Conservation (phyloP, 2,797 vertebrate species). For the Oryzias sinensis region DNA sequence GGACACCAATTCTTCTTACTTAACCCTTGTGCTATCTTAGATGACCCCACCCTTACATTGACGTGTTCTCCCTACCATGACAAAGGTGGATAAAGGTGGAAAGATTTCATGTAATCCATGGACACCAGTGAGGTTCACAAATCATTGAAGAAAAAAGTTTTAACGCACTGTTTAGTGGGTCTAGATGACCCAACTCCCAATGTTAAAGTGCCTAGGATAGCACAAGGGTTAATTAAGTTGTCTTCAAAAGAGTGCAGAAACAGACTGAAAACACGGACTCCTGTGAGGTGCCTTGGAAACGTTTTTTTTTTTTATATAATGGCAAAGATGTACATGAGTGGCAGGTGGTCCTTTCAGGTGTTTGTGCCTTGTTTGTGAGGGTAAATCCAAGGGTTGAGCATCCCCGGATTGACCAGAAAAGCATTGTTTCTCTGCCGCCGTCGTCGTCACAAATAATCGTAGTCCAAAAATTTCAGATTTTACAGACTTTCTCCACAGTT, state of each 20-base stretch:
- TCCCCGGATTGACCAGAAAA: conserved; percentile 12
- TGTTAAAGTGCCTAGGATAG: too few species aligned
- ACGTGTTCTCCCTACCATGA: too few species aligned
- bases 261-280: conserved; percentile 9
- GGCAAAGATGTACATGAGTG: conserved; percentile 32
- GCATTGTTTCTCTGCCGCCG: background rate
- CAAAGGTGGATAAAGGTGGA: too few species aligned
- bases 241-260: conserved; percentile 1
- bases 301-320: conserved; percentile 1
- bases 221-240: background rate
- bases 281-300: conserved; percentile 20
- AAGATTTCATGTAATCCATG: too few species aligned
- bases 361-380: conserved; percentile 59
- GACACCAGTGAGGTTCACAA: too few species aligned
- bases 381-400: conserved; percentile 22
- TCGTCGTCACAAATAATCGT: conserved; percentile 3
- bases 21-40: too few species aligned
- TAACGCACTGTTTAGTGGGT: too few species aligned
- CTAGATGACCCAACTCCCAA: too few species aligned
- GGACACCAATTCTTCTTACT: conserved; percentile 3
- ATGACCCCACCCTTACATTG: too few species aligned
- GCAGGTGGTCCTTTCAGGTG: conserved; percentile 40
- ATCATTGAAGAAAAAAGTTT: too few species aligned
- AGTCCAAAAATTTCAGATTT: too few species aligned
- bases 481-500: too few species aligned